Conservation (phyloP, 2,888 invertebrate species). For the Iselma pallidipennis region DNA sequence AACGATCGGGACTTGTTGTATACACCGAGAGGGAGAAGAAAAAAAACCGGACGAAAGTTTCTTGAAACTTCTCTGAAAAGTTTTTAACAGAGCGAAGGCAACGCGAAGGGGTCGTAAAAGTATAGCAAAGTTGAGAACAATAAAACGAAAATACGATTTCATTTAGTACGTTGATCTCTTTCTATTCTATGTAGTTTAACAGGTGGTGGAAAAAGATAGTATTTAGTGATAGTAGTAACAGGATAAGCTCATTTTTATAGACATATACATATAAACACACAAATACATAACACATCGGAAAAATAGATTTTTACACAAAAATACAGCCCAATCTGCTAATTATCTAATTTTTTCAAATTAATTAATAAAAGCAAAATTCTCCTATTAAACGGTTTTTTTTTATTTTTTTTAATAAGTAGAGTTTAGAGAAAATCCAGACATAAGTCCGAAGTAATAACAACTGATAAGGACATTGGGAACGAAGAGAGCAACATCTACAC, state of each 20-base stretch:
- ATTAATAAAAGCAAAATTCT: too few relatives aligned
- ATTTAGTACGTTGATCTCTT: conserved; percentile 36
- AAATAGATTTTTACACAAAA: too few relatives aligned
- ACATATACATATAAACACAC: not conserved
- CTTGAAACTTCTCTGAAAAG: conserved; percentile 41
- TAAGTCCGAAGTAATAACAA: too few relatives aligned
- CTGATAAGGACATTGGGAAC: too few relatives aligned
- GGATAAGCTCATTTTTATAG: not conserved
- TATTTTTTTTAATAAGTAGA: too few relatives aligned
- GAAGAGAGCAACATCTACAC: not conserved
- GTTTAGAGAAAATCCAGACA: too few relatives aligned
- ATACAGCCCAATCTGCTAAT: too few relatives aligned
- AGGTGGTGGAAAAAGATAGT: conserved; percentile 34
- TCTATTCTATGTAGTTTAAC: conserved; percentile 23
- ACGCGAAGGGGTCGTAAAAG: conserved; percentile 49
- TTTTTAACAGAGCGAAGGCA: conserved; percentile 35
- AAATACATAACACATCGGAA: too few relatives aligned
- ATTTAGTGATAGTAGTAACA: not conserved
- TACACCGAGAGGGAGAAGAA: not conserved
- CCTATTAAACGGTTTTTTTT: too few relatives aligned
- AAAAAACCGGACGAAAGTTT: conserved; percentile 35
- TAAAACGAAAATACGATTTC: conserved; percentile 49
- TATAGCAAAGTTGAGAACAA: conserved; percentile 44
- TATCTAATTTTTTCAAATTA: too few relatives aligned
- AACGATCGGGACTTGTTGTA: not conserved